phyloP scores from a whole-genome alignment of 2,113 vertebrate genomes.

The Gavialis gangeticus region DNA sequence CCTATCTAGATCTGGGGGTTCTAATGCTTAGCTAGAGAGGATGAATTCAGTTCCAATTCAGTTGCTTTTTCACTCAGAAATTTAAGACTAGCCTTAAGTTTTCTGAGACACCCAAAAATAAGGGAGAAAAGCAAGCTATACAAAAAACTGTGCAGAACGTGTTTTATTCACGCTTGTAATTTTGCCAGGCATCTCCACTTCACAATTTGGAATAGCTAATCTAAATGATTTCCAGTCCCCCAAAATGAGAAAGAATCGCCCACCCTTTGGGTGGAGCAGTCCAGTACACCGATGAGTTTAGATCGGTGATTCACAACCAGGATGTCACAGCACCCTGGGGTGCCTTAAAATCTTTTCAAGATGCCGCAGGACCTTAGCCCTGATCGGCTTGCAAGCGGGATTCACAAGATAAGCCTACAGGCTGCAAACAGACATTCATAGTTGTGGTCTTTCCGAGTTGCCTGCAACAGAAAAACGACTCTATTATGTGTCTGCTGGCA shows the following conservation, averaged over 20 bases:
- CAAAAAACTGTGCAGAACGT: background rate
- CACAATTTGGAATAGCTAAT: background rate
- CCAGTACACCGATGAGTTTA: background rate
- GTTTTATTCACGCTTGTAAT: background rate
- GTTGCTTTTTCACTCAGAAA: background rate
- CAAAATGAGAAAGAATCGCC: background rate
- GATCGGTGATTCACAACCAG: too few relatives aligned
- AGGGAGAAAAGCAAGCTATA: fast-evolving
- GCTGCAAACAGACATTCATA: too few relatives aligned
- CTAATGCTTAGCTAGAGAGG: background rate
- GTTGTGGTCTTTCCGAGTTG: too few relatives aligned
- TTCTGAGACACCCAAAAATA: background rate
- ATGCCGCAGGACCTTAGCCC: too few relatives aligned
- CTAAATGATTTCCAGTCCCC: background rate
- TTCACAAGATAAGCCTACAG: too few relatives aligned
- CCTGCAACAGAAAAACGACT: too few relatives aligned
- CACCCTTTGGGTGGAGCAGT: fast-evolving
- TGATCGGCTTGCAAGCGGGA: too few relatives aligned
- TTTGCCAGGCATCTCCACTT: background rate
- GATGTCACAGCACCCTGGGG: too few relatives aligned
- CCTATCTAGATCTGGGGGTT: background rate
- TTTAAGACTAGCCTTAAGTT: background rate
- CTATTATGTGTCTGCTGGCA: too few relatives aligned
- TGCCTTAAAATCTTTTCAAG: background rate
- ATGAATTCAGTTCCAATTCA: background rate